phyloP scores from a whole-genome alignment of 2,113 vertebrate species.

The Dasyornis broadbenti region DNA sequence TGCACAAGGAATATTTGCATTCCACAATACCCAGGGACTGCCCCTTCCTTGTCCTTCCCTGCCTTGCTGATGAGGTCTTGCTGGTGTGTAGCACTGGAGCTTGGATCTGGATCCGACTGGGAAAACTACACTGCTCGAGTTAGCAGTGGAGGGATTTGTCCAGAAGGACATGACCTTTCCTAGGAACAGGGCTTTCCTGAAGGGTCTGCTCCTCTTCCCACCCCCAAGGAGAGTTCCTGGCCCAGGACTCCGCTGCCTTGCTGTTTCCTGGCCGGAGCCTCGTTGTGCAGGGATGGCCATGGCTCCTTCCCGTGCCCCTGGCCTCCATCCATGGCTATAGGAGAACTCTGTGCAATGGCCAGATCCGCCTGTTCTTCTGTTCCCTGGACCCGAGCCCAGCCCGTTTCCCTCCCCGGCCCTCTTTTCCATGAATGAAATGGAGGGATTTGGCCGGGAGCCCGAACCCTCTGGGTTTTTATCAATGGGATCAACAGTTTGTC shows the following conservation, averaged over 20 bases:
- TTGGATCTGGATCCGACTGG: neutral
- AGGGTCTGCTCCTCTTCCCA: neutral
- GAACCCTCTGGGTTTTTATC: constrained; percentile 51
- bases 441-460: constrained; percentile 47
- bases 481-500: constrained; percentile 56
- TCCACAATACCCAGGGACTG: neutral
- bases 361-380: neutral
- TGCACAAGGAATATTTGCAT: neutral
- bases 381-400: constrained; percentile 49
- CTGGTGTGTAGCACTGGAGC: neutral
- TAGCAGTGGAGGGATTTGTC: neutral
- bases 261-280: neutral
- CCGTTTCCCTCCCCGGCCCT: neutral
- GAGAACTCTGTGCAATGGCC: constrained; percentile 17
- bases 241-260: neutral
- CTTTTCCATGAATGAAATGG: constrained; percentile 59
- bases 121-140: neutral
- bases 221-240: neutral
- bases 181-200: neutral
- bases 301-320: neutral
- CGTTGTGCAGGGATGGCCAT: neutral
- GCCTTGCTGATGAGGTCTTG: accelerated
- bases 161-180: neutral
- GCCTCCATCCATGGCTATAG: constrained; percentile 28
- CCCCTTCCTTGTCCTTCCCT: neutral